Evolutionary conservation across 2,888 invertebrate genomes (phyloP).

Genomic region (Agrochola lychnidis): DNA sequence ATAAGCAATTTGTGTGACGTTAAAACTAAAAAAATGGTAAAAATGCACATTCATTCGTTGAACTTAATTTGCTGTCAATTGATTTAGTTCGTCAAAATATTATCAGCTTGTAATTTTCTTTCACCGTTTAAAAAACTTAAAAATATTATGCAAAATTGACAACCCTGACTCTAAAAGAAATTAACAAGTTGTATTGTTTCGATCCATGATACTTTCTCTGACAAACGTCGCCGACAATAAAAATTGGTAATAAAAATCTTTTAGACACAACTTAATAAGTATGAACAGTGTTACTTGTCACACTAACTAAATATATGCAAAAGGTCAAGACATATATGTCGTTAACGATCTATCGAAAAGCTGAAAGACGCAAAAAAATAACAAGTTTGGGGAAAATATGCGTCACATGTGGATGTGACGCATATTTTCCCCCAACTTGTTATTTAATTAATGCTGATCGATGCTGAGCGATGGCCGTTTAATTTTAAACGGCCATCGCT

Average conservation of each 20-base stretch:
- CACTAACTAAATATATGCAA: neutral
- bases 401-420: no score
- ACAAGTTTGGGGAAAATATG: no score
- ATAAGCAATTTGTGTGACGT: neutral
- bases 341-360: neutral
- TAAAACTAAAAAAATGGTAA: neutral
- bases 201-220: slow-evolving; percentile 69
- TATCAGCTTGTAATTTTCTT: neutral
- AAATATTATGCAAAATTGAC: neutral
- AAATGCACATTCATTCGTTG: neutral
- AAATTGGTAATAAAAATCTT: slow-evolving; percentile 63
- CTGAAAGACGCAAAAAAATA: neutral
- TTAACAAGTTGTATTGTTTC: slow-evolving; percentile 72
- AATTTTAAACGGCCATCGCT: no score
- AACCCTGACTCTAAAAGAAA: slow-evolving; percentile 64
- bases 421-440: no score
- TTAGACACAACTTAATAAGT: slow-evolving; percentile 52
- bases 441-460: no score
- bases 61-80: neutral
- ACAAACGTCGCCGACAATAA: slow-evolving; percentile 65
- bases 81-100: neutral
- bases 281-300: slow-evolving; percentile 44
- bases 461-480: no score
- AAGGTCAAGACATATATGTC: slow-evolving; percentile 15
- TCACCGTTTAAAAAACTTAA: neutral